phyloP scores from a whole-genome alignment of 1,140 invertebrate genomes.

The Theocolax elegans region DNA sequence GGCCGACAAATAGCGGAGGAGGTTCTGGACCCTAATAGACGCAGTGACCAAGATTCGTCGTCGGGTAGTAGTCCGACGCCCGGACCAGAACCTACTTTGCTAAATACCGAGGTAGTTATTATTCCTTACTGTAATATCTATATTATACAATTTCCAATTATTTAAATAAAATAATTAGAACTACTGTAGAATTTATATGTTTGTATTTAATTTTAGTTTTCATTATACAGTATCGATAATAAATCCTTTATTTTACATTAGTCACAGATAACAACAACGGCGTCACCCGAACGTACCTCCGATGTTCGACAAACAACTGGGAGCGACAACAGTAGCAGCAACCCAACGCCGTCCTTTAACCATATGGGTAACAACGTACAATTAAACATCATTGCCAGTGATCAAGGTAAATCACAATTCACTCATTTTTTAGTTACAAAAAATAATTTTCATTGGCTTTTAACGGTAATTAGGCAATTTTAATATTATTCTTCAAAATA shows the following conservation, averaged over 20 bases:
- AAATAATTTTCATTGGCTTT: too few species aligned
- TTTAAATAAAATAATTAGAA: too few species aligned
- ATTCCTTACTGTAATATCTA: too few species aligned
- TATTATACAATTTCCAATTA: too few species aligned
- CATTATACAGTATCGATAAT: too few species aligned
- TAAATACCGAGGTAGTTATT: conserved; percentile 57
- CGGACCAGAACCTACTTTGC: conserved; percentile 54
- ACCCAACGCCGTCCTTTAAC: conserved; percentile 53
- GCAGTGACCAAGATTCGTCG: conserved; percentile 66
- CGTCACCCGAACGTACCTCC: conserved; percentile 51
- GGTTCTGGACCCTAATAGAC: conserved; percentile 71
- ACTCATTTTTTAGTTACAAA: too few species aligned
- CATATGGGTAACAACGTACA: conserved; percentile 61
- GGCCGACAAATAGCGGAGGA: conserved; percentile 82
- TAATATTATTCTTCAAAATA: too few species aligned
- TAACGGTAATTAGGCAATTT: too few species aligned
- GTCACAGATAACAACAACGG: conserved; percentile 51
- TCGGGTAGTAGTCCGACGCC: conserved; percentile 66
- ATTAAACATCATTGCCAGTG: conserved; percentile 62
- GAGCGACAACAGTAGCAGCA: conserved; percentile 53
- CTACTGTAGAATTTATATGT: background rate
- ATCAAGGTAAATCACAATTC: conserved; percentile 60
- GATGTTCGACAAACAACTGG: conserved; percentile 49
- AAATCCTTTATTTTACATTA: too few species aligned
- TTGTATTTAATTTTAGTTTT: conserved; percentile 32